Evolutionary conservation across 2,797 vertebrate species (phyloP), one percentile per base, ranked within the genome.

Genomic region (Tauraco hartlaubi): DNA sequence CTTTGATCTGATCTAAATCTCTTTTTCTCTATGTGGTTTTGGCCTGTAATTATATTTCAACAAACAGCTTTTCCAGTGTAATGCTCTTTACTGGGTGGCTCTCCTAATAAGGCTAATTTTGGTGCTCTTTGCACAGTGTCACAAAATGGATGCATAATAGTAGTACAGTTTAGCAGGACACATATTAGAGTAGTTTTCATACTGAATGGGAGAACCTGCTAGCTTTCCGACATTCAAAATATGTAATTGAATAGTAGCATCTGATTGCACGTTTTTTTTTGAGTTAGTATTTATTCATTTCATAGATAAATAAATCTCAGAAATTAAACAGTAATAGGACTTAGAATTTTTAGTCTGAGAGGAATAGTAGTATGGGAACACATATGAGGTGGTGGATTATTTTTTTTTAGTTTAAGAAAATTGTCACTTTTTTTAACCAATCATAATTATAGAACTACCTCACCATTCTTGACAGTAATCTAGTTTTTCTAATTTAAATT

Each of bases 221-320:
- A 22, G 17, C 31, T 83, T 81, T 83, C 28, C 0, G 0, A 25
- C 0, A 0, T 52, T 75, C 41, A 73, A 35, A 94, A 33, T 58
- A 26, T 12, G 6, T 35, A n/a, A 19, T 13, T 67, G 56, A 83
- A 58, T 79, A 10, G 4, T 49, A 68, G 15, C 46, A 59, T 52
- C 39, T 20, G 18, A 62, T 49, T 55, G 10, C 26, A 26, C 10
- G 55, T 0, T 11, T 85, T 35, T 35, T 76, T 72, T 85, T 0
- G 15, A 52, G 19, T 52, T 77, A 31, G 2, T 51, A 29, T 77
- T 77, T 73, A 15, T 66, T 87, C 31, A 15, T 25, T 77, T 85
- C 46, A 44, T 28, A 43, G 33, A 29, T 49, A 56, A 72, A 31
- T n/a, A 51, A 80, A 59, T 18, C 8, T 58, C 14, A 44, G 15